phyloP scores from a whole-genome alignment of 2,797 vertebrate species.

The Manis javanica region DNA sequence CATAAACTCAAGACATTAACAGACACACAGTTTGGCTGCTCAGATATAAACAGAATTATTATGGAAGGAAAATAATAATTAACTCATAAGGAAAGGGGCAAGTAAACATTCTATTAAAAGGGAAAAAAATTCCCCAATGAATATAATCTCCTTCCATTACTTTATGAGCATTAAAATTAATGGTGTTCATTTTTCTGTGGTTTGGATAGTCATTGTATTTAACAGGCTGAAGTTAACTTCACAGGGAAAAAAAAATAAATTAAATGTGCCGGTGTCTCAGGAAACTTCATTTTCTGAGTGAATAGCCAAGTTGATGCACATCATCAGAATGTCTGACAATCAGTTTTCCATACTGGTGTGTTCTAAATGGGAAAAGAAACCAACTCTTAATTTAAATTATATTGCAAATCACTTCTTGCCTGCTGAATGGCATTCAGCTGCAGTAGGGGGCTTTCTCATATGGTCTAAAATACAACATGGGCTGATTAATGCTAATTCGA shows the following conservation, averaged over 20 bases:
- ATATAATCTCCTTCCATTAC: conserved; percentile 72
- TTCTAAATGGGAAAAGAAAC: conserved; percentile 83
- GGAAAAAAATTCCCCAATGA: conserved; percentile 60
- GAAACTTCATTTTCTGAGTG: conserved; percentile 78
- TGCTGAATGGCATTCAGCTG: conserved; percentile 76
- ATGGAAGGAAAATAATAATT: conserved; percentile 76
- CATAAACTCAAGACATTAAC: conserved; percentile 55
- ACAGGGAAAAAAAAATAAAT: conserved; percentile 75
- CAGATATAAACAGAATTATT: conserved; percentile 52
- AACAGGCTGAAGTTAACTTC: conserved; percentile 81
- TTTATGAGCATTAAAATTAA: conserved; percentile 76
- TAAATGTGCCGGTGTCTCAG: conserved; percentile 77
- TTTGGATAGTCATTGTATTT: conserved; percentile 74
- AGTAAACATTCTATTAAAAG: conserved; percentile 77
- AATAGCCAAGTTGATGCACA: conserved; percentile 79
- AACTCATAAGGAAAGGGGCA: conserved; percentile 69
- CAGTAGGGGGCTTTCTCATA: conserved; percentile 74
- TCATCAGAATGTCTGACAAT: conserved; percentile 79
- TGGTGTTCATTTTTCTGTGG: conserved; percentile 68
- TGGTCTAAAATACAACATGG: conserved; percentile 63
- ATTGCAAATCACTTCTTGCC: conserved; percentile 84
- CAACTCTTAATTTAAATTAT: conserved; percentile 83
- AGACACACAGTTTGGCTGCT: conserved; percentile 58
- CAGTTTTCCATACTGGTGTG: conserved; percentile 76
- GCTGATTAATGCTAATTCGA: conserved; percentile 84